Percentiles rank a stretch among this genome's conserved stretches.
Conservation (phyloP, 2,888 invertebrate species). For the Drosophila emarginata region DNA sequence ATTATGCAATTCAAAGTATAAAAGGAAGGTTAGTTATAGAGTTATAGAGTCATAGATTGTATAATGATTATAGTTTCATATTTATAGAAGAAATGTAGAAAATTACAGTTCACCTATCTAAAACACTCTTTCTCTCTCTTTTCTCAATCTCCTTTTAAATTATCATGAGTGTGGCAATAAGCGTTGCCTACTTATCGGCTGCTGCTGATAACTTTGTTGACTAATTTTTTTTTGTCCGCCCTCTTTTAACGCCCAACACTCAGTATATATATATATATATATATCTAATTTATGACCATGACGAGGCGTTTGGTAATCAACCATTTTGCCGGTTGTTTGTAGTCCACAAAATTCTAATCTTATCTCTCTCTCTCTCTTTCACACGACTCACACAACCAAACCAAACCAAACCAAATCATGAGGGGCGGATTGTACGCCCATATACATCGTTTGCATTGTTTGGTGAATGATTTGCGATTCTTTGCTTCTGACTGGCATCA, state of each 20-base stretch:
- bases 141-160: neutral
- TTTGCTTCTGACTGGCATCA: slow-evolving; percentile 18
- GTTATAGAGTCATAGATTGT: too few species aligned
- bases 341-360: slow-evolving; percentile 26
- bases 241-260: slow-evolving; percentile 4
- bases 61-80: too few species aligned
- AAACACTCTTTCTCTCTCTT: neutral
- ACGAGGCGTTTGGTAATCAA: slow-evolving; percentile 29
- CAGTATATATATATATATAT: neutral
- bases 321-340: slow-evolving; percentile 8
- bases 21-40: too few species aligned
- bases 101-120: neutral
- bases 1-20: too few species aligned
- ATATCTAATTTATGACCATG: slow-evolving; percentile 36
- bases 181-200: slow-evolving; percentile 40
- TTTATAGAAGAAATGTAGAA: neutral
- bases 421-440: neutral
- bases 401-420: neutral
- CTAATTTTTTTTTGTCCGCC: slow-evolving; percentile 25
- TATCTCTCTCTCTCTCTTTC: slow-evolving; percentile 18
- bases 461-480: slow-evolving; percentile 34
- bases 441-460: neutral
- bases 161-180: neutral
- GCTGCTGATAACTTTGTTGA: slow-evolving; percentile 14
- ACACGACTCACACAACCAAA: neutral